These are phyloP conservation scores for Phenganax stokvisi DNA, from an alignment of 92 coral and sea anemone genomes.

Conservation along the genomic window DNA sequence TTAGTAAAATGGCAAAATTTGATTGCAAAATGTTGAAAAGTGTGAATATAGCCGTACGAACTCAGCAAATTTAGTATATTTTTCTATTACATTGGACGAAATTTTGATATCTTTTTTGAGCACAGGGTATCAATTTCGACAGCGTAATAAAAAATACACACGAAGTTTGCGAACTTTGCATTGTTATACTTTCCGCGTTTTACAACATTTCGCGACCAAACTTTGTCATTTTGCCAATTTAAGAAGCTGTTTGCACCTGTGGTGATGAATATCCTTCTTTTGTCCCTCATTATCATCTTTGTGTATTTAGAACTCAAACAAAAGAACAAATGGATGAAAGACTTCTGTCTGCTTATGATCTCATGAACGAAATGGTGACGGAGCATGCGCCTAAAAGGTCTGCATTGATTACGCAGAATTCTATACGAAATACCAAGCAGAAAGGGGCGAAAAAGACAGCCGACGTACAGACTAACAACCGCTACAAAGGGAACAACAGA, in stretches of 20 bases:
- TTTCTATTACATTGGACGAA: too few relatives aligned
- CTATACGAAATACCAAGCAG: slow-evolving; percentile 7
- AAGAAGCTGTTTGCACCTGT: neutral
- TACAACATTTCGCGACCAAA: too few relatives aligned
- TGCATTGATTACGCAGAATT: slow-evolving; percentile 5
- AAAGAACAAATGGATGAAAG: slow-evolving; percentile 27
- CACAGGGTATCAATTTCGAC: too few relatives aligned
- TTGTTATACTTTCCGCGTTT: neutral
- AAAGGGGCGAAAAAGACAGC: slow-evolving; percentile 14
- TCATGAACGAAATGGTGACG: slow-evolving; percentile 25
- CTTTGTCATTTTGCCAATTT: neutral
- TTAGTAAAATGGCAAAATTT: neutral
- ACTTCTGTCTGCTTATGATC: slow-evolving; percentile 33
- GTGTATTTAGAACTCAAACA: slow-evolving; percentile 11
- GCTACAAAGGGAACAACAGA: slow-evolving; percentile 5
- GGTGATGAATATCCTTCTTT: too few relatives aligned
- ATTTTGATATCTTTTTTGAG: too few relatives aligned
- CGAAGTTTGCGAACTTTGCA: neutral
- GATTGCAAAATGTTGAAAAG: neutral
- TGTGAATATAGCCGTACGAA: too few relatives aligned
- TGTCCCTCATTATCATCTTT: neutral
- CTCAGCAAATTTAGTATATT: too few relatives aligned
- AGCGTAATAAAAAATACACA: neutral
- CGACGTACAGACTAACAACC: slow-evolving; percentile 24
- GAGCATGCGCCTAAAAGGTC: slow-evolving; percentile 29